phyloP scores from a whole-genome alignment of 2,797 vertebrate genomes.

The Valencia hispanica region DNA sequence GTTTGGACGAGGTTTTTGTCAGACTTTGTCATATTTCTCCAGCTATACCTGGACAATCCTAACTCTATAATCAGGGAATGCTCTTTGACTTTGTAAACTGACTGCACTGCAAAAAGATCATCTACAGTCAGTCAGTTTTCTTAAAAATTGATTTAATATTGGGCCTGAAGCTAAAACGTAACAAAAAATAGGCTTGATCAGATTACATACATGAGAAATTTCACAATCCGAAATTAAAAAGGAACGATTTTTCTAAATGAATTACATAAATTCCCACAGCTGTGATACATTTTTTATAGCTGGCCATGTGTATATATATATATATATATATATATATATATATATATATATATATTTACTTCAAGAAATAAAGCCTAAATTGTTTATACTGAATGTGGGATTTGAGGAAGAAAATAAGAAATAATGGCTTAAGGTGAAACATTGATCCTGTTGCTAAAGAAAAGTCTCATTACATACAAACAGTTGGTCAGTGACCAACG shows the following conservation, averaged over 20 bases:
- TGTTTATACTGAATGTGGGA: neutral
- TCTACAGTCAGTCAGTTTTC: neutral
- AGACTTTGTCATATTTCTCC: neutral
- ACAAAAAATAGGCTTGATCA: neutral
- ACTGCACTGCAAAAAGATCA: neutral
- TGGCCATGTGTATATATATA: neutral
- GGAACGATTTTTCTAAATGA: neutral
- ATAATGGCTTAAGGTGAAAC: neutral
- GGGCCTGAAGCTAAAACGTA: neutral
- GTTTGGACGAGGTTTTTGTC: neutral
- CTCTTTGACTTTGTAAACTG: neutral
- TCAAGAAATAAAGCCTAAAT: neutral
- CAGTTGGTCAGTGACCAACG: neutral
- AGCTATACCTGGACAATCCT: neutral
- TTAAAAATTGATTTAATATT: neutral
- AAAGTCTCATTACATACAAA: neutral
- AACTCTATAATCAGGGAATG: neutral
- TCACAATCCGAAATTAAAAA: neutral
- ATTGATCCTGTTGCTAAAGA: neutral
- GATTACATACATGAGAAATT: neutral
- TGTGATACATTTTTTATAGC: neutral
- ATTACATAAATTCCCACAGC: neutral
- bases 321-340: too few species aligned
- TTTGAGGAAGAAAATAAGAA: neutral
- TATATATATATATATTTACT: too few species aligned